Evolutionary conservation across 2,113 vertebrate genomes (phyloP).

Genomic region (Lichenostomus cassidix): DNA sequence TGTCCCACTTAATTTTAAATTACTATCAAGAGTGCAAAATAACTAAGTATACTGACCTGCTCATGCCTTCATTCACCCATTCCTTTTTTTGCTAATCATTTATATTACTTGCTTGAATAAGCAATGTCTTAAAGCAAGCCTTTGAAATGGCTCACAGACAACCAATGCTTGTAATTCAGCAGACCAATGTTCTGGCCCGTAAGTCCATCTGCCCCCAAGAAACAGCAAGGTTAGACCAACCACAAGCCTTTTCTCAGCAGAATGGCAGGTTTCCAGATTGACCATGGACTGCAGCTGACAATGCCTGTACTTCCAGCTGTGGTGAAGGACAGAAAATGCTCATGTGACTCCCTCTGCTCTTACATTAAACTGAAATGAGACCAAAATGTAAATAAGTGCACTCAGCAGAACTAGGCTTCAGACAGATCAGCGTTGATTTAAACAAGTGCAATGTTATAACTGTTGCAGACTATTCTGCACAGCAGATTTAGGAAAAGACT

Average conservation of each 20-base stretch:
- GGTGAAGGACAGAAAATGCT: conserved; percentile 47
- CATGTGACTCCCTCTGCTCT: conserved; percentile 44
- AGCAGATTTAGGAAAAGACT: not conserved
- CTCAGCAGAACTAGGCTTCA: not conserved
- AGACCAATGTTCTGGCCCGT: not conserved
- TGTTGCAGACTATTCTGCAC: not conserved
- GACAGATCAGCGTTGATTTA: not conserved
- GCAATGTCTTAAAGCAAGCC: not conserved
- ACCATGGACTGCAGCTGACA: conserved; percentile 46
- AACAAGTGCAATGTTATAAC: not conserved
- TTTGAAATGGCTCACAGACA: not conserved
- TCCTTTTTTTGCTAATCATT: conserved; percentile 42
- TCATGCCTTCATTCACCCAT: not conserved
- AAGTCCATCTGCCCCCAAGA: conserved; percentile 1
- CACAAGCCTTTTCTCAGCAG: conserved; percentile 33
- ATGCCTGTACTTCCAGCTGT: not conserved
- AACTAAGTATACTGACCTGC: not conserved
- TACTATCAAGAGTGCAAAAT: not conserved
- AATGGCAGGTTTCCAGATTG: conserved; percentile 49
- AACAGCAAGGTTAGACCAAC: not conserved
- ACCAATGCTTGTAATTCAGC: not conserved
- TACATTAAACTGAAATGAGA: conserved; percentile 25
- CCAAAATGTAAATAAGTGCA: conserved; percentile 8
- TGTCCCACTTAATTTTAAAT: not conserved
- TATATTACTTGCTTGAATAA: conserved; percentile 42